These are phyloP conservation scores for Indicator indicator DNA, from an alignment of 2,113 vertebrate genomes.

Conservation along the genomic window DNA sequence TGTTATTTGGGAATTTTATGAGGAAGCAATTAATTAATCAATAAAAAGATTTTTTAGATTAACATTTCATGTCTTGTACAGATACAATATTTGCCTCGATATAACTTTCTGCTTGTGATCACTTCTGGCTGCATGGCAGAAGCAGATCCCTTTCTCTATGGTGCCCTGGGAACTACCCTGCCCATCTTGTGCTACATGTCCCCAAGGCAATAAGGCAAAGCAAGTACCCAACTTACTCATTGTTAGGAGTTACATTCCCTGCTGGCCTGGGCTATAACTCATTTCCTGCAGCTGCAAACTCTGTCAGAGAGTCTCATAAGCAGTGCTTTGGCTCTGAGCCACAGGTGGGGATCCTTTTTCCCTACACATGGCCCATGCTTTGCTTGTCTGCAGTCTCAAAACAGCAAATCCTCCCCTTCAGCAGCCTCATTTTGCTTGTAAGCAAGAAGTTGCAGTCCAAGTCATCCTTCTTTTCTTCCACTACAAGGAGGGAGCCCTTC, in stretches of 20 bases:
- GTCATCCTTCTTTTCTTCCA: neutral
- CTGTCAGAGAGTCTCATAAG: conserved; percentile 38
- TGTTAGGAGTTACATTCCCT: conserved; percentile 12
- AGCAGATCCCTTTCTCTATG: neutral
- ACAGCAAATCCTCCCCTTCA: neutral
- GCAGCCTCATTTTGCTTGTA: neutral
- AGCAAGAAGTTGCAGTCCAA: neutral
- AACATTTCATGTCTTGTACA: neutral
- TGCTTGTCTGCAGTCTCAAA: neutral
- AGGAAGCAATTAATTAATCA: neutral
- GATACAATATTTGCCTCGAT: neutral
- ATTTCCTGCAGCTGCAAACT: conserved; percentile 66
- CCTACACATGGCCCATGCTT: neutral
- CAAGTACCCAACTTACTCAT: neutral
- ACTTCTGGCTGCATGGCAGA: accelerated
- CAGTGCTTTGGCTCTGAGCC: neutral
- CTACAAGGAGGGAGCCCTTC: neutral
- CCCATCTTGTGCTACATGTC: neutral
- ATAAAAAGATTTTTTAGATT: neutral
- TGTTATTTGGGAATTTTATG: neutral
- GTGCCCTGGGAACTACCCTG: neutral
- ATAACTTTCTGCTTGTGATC: neutral
- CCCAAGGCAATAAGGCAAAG: neutral
- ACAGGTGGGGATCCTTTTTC: conserved; percentile 25
- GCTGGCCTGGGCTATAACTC: conserved; percentile 34